Conservation (phyloP, 2,888 invertebrate genomes). For the Tetropium fuscum region DNA sequence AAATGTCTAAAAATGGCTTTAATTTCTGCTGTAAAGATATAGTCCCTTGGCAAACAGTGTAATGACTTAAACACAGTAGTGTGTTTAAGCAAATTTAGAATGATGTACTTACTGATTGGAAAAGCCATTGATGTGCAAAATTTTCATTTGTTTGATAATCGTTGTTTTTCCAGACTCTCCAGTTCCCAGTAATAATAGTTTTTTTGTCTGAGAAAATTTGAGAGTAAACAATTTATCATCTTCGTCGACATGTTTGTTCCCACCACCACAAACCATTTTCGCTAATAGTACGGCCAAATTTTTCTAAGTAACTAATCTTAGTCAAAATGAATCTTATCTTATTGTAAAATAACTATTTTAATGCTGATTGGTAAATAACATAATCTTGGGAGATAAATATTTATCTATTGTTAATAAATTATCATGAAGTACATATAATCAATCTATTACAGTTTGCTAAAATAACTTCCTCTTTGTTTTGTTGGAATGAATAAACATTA, state of each 20-base stretch:
- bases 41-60: background rate
- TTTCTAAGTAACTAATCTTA: background rate
- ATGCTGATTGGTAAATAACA: conserved; percentile 22
- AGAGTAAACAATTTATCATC: conserved; percentile 47
- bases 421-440: background rate
- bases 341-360: conserved; percentile 16
- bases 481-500: no score
- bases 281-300: background rate
- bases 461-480: no score
- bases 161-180: conserved; percentile 90
- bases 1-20: background rate
- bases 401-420: conserved; percentile 10
- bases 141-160: conserved; percentile 89
- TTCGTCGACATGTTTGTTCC: conserved; percentile 33
- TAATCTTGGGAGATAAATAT: conserved; percentile 9
- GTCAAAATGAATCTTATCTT: conserved; percentile 14
- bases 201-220: conserved; percentile 64
- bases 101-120: conserved; percentile 72
- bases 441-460: no score
- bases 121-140: conserved; percentile 84
- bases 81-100: background rate
- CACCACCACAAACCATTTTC: conserved; percentile 38
- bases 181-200: conserved; percentile 75
- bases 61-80: background rate
- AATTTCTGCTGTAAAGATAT: background rate